A percentile compares a stretch with the other conserved stretches of the same genome.
Evolutionary conservation across 1,140 invertebrate genomes (phyloP).

Genomic region (Oscheius sp.): DNA sequence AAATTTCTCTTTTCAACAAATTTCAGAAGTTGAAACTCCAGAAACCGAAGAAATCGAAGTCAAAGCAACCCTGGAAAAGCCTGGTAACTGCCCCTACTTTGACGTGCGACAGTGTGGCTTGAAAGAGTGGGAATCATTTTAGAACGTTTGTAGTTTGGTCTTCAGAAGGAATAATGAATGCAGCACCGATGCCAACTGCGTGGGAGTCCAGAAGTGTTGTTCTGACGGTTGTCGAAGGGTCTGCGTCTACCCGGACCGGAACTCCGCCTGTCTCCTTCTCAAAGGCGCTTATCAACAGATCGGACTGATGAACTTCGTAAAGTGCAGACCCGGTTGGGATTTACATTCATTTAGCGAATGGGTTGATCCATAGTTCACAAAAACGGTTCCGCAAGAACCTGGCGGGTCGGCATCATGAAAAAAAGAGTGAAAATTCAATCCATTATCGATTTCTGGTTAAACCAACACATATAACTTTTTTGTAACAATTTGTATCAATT

Average conservation of each 20-base stretch:
- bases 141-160: neutral
- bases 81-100: neutral
- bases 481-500: too few species aligned
- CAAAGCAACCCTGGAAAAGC: neutral
- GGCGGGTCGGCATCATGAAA: too few species aligned
- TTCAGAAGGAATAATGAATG: slow-evolving; percentile 42
- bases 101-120: slow-evolving; percentile 1
- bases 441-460: too few species aligned
- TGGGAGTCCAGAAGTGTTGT: slow-evolving; percentile 50
- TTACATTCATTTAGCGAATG: neutral
- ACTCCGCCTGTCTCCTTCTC: slow-evolving; percentile 50
- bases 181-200: slow-evolving; percentile 41
- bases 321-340: slow-evolving; percentile 40
- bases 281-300: slow-evolving; percentile 42
- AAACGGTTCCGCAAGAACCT: too few species aligned
- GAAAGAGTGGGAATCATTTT: neutral
- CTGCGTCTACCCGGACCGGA: slow-evolving; percentile 46
- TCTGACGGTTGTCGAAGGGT: slow-evolving; percentile 48
- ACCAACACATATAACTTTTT: too few species aligned
- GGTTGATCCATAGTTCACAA: too few species aligned
- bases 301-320: slow-evolving; percentile 31
- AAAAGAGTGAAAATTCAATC: too few species aligned
- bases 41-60: neutral
- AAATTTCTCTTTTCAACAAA: neutral
- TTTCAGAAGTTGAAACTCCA: neutral